A percentile compares a stretch with the other conserved stretches of the same genome.
phyloP scores from a whole-genome alignment of 2,797 vertebrate genomes.

The Caiman crocodilus region DNA sequence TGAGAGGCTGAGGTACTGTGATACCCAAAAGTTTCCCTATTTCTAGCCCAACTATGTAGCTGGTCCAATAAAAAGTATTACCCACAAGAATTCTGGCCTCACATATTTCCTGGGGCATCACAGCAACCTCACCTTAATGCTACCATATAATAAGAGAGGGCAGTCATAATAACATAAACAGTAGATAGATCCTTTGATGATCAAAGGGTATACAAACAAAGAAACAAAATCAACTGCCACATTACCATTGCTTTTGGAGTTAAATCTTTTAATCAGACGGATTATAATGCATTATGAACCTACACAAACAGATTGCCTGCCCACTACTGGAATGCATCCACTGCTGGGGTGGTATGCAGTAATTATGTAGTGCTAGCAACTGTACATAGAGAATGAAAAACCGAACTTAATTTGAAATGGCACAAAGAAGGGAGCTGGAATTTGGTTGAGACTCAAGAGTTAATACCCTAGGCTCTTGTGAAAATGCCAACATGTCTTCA shows the following conservation, averaged over 20 bases:
- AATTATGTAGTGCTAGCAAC: not conserved
- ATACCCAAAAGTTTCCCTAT: no score
- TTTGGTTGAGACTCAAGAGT: not conserved
- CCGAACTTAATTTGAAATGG: not conserved
- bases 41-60: no score
- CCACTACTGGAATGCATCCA: conserved; percentile 36
- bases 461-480: not conserved
- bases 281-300: conserved; percentile 25
- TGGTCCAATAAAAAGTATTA: no score
- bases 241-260: conserved; percentile 64
- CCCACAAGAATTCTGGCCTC: no score
- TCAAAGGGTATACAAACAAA: conserved; percentile 15
- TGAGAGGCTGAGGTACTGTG: no score
- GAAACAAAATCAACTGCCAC: conserved; percentile 36
- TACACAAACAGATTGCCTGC: conserved; percentile 55
- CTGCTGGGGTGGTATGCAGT: not conserved
- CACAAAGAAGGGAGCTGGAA: not conserved
- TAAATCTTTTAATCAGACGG: conserved; percentile 49
- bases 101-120: no score
- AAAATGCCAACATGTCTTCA: not conserved
- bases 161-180: conserved; percentile 45
- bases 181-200: conserved; percentile 44
- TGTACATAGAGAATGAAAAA: not conserved
- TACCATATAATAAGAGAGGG: not conserved
- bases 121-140: no score